Percentiles rank a stretch among this genome's conserved stretches.
Evolutionary conservation across 2,113 vertebrate genomes (phyloP).

Genomic region (Anas platyrhynchos): DNA sequence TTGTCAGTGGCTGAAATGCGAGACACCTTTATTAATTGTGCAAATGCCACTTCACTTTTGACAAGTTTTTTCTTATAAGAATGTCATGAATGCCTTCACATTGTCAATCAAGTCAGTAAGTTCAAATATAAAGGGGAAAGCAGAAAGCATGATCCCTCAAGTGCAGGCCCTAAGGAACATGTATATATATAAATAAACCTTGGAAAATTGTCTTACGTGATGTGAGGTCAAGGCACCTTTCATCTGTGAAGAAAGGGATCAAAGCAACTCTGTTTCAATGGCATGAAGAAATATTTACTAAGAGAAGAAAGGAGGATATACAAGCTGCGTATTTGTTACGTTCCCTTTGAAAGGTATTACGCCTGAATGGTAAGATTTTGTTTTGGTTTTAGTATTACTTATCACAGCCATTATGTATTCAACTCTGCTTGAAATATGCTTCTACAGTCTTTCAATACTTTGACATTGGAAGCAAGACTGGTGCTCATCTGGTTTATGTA

Average conservation of each 20-base stretch:
- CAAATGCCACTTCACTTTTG: neutral
- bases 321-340: rapidly evolving
- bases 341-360: neutral
- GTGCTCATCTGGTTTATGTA: neutral
- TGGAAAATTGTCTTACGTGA: neutral
- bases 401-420: neutral
- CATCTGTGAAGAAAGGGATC: neutral
- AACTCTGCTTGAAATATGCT: neutral
- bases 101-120: neutral
- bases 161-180: neutral
- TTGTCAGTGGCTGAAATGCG: neutral
- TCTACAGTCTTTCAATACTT: neutral
- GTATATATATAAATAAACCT: neutral
- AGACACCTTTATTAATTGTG: neutral
- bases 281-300: neutral
- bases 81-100: neutral
- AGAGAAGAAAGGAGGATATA: neutral
- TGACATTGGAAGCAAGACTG: neutral
- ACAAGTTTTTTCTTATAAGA: neutral
- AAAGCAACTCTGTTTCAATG: neutral
- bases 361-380: neutral
- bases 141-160: neutral
- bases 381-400: neutral
- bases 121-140: neutral
- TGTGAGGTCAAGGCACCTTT: neutral